Evolutionary conservation across 2,113 vertebrate genomes (phyloP).

Genomic region (Kobus ellipsiprymnus): DNA sequence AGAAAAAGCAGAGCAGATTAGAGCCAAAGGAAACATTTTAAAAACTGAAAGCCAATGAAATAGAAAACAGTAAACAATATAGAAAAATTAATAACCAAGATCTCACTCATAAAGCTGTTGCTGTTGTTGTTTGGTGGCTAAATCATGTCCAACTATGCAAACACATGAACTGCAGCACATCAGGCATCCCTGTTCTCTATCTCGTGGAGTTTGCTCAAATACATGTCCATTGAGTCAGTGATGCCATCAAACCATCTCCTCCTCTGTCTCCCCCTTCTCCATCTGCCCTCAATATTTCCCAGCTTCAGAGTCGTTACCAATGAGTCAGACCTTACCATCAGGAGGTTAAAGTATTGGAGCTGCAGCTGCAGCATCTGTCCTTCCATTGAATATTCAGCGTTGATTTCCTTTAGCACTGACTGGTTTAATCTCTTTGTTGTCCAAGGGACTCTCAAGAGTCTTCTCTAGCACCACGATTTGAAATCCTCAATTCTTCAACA

Average conservation of each 20-base stretch:
- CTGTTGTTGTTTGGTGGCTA: not conserved
- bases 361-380: not conserved
- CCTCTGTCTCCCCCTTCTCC: not conserved
- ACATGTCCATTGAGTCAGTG: not conserved
- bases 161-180: not conserved
- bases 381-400: not conserved
- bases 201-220: not conserved
- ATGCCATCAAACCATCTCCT: not conserved
- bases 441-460: not conserved
- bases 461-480: not conserved
- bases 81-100: not conserved
- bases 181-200: not conserved
- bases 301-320: not conserved
- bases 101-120: not conserved
- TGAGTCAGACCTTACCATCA: not conserved
- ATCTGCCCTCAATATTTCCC: not conserved
- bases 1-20: not conserved
- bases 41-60: not conserved
- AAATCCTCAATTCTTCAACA: not conserved
- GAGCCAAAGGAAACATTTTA: not conserved
- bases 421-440: not conserved
- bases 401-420: not conserved
- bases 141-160: not conserved
- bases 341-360: not conserved
- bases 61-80: not conserved